These are phyloP conservation scores for Calliopsis andreniformis DNA, from an alignment of 1,140 invertebrate species.

Conservation along the genomic window DNA sequence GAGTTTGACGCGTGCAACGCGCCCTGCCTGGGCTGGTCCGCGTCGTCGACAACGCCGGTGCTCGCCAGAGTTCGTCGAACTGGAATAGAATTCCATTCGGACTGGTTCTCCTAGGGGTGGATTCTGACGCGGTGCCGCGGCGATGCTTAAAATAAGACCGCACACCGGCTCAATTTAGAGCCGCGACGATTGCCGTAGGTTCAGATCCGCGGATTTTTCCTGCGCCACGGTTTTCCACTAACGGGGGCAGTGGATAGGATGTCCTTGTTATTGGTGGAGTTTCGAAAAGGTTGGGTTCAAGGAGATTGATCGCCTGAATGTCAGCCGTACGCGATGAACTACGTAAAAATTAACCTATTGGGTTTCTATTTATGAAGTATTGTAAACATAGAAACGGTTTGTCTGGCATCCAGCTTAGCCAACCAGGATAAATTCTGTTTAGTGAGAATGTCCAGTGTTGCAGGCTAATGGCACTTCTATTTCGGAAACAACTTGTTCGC, in stretches of 20 bases:
- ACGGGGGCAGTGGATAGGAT: not conserved
- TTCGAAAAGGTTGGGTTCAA: too few species aligned
- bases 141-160: conserved; percentile 46
- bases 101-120: conserved; percentile 46
- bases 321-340: too few species aligned
- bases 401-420: too few species aligned
- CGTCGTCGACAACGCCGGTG: conserved; percentile 34
- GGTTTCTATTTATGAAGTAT: too few species aligned
- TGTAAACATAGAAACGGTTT: too few species aligned
- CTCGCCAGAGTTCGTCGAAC: conserved; percentile 48
- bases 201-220: conserved; percentile 46
- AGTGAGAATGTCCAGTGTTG: too few species aligned
- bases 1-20: conserved; percentile 46
- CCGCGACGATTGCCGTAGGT: conserved; percentile 45
- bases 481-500: too few species aligned
- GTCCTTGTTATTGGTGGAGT: too few species aligned
- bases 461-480: too few species aligned
- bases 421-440: too few species aligned
- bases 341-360: too few species aligned
- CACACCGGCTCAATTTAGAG: conserved; percentile 39
- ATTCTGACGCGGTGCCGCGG: conserved; percentile 41
- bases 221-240: not conserved
- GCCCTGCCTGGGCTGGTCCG: not conserved
- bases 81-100: conserved; percentile 54
- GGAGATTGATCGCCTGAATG: too few species aligned